Conservation (phyloP, 2,888 invertebrate species). For the Troilus luridus region DNA sequence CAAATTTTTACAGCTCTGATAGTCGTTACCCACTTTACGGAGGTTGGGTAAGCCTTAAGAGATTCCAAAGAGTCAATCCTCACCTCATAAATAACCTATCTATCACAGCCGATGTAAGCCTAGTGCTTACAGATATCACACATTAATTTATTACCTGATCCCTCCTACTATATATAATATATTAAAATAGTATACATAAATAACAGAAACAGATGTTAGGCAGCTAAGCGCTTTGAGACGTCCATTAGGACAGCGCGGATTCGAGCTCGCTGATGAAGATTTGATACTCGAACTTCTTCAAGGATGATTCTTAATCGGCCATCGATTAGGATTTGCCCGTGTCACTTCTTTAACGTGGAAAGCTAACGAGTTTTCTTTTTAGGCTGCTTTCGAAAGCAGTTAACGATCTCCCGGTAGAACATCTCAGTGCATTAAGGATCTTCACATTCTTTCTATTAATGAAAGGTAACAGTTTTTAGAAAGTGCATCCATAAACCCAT, state of each 20-base stretch:
- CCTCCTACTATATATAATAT: too few relatives aligned
- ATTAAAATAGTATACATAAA: neutral
- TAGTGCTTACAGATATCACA: too few relatives aligned
- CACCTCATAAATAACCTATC: too few relatives aligned
- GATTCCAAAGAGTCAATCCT: too few relatives aligned
- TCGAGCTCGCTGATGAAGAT: neutral
- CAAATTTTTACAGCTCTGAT: too few relatives aligned
- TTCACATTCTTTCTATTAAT: neutral
- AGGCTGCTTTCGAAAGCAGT: neutral
- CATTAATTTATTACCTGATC: too few relatives aligned
- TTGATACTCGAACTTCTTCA: conserved; percentile 16
- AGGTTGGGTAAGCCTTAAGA: too few relatives aligned
- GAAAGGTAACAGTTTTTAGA: neutral
- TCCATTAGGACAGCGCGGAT: neutral
- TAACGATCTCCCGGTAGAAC: neutral
- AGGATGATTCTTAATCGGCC: conserved; percentile 13
- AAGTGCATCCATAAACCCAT: neutral
- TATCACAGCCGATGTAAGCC: too few relatives aligned
- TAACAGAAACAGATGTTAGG: neutral
- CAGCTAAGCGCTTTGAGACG: neutral
- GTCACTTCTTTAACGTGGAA: conserved; percentile 17
- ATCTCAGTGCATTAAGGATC: neutral
- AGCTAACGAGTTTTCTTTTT: conserved; percentile 29
- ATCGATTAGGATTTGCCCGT: conserved; percentile 6
- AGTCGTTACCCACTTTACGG: too few relatives aligned